phyloP scores from a whole-genome alignment of 2,113 vertebrate species.

The Peucedramus taeniatus region DNA sequence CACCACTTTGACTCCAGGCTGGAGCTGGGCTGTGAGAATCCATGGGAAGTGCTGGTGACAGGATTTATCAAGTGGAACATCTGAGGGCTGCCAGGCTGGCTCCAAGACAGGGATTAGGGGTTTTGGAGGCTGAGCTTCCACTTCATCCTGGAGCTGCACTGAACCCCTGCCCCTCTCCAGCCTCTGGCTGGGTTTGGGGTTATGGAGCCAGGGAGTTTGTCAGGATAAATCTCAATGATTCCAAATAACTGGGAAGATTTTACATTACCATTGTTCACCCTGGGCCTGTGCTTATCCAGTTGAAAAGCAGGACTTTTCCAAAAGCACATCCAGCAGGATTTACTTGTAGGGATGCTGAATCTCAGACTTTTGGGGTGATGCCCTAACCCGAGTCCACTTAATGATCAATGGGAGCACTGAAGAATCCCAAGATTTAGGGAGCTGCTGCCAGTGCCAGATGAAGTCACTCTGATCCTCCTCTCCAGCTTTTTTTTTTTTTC shows the following conservation, averaged over 20 bases:
- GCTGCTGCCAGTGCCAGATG: slow-evolving; percentile 8
- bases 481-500: neutral
- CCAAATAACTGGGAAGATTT: neutral
- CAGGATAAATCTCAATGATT: neutral
- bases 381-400: neutral
- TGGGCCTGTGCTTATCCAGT: neutral
- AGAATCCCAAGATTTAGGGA: neutral
- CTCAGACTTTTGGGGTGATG: neutral
- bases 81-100: neutral
- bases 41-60: neutral
- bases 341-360: neutral
- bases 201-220: neutral
- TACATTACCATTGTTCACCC: fast-evolving
- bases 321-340: neutral
- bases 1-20: neutral
- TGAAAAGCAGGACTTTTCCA: neutral
- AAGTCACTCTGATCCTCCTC: neutral
- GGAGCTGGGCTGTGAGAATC: neutral
- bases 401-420: neutral
- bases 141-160: neutral
- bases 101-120: neutral
- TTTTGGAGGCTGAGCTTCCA: neutral
- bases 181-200: neutral
- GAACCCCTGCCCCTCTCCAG: neutral
- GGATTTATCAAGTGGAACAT: slow-evolving; percentile 16